Evolutionary conservation across 2,888 invertebrate genomes (phyloP).

Genomic region (Leucania comma): DNA sequence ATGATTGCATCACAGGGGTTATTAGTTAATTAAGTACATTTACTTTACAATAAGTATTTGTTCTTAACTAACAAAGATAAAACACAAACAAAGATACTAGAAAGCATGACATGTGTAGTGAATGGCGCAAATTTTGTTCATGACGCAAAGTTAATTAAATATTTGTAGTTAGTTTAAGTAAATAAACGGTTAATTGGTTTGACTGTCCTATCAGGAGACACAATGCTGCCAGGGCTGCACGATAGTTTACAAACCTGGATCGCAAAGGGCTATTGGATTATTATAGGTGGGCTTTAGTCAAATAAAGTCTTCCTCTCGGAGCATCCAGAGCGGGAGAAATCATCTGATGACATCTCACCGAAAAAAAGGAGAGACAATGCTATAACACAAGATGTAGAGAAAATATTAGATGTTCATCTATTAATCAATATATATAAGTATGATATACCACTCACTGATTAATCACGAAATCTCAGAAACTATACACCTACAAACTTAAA

Average conservation of each 20-base stretch:
- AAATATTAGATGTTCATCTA: too few species aligned
- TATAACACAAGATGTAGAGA: too few species aligned
- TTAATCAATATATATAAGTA: too few species aligned
- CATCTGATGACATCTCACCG: too few species aligned
- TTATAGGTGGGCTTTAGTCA: too few species aligned
- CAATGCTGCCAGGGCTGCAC: neutral
- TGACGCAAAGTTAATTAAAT: constrained; percentile 34
- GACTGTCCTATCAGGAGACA: constrained; percentile 24
- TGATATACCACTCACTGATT: too few species aligned
- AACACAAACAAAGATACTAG: constrained; percentile 43
- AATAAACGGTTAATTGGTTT: constrained; percentile 19
- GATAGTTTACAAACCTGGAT: neutral
- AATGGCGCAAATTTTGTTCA: constrained; percentile 25
- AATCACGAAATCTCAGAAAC: too few species aligned
- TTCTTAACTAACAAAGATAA: constrained; percentile 21
- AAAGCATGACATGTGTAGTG: constrained; percentile 28
- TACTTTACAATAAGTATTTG: constrained; percentile 16
- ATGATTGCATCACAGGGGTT: constrained; percentile 27
- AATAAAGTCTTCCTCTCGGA: too few species aligned
- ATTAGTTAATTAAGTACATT: constrained; percentile 19
- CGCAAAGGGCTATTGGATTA: too few species aligned
- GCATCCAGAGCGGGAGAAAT: too few species aligned
- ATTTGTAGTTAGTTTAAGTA: constrained; percentile 28
- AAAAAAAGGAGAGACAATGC: too few species aligned
- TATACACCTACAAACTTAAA: too few species aligned